Evolutionary conservation across 2,888 invertebrate genomes (phyloP).

Genomic region (Trachelus iudaicus): DNA sequence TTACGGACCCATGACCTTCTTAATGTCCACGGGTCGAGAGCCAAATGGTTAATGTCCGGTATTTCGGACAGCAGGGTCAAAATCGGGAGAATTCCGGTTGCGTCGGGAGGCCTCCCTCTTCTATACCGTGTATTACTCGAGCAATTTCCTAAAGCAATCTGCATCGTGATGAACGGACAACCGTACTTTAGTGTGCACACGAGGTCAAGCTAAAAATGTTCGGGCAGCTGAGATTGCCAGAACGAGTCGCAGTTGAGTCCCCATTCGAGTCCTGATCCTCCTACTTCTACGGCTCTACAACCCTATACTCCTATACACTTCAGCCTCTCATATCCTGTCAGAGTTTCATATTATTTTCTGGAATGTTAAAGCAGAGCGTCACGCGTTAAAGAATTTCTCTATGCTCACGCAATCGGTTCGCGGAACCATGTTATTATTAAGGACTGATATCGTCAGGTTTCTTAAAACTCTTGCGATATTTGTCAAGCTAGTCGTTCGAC

Average conservation of each 20-base stretch:
- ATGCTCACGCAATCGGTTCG: neutral
- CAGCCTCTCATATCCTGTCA: neutral
- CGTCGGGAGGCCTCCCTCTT: slow-evolving; percentile 7
- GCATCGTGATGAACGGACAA: slow-evolving; percentile 13
- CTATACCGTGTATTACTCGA: slow-evolving; percentile 8
- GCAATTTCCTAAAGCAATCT: slow-evolving; percentile 26
- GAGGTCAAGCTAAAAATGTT: neutral
- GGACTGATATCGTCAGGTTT: neutral
- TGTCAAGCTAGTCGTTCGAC: slow-evolving; percentile 6
- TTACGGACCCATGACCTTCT: slow-evolving; percentile 24
- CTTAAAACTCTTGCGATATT: neutral
- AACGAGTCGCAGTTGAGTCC: neutral
- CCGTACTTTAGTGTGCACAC: neutral
- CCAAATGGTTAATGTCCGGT: slow-evolving; percentile 38
- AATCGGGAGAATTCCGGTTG: slow-evolving; percentile 30
- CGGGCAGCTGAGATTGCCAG: neutral
- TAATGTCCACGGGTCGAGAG: slow-evolving; percentile 22
- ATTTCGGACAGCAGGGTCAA: slow-evolving; percentile 19
- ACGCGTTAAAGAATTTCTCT: neutral
- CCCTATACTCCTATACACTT: neutral
- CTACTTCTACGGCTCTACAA: neutral
- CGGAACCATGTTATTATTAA: neutral
- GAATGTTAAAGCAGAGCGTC: neutral
- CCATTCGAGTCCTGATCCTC: neutral
- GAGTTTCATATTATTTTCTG: neutral